Percentiles rank a stretch among this genome's conserved stretches.
Conservation (phyloP, 2,797 vertebrate species). For the Pelodytes ibericus region DNA sequence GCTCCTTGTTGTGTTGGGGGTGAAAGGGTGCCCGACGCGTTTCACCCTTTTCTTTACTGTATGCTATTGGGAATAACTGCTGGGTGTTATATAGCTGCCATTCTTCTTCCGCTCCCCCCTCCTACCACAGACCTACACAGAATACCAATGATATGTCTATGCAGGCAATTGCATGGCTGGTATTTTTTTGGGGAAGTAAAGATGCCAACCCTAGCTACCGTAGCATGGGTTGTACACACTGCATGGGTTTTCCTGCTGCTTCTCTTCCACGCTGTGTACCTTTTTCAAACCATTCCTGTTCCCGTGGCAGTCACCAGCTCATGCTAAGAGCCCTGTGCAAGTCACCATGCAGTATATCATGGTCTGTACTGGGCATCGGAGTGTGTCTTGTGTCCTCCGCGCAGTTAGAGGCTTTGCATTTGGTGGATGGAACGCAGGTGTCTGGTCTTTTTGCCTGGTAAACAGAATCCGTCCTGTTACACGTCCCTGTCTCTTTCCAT, state of each 20-base stretch:
- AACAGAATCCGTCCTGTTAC: slow-evolving; percentile 30
- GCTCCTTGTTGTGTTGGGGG: too few species aligned
- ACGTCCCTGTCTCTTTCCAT: slow-evolving; percentile 48
- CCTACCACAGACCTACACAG: too few species aligned
- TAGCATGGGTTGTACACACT: too few species aligned
- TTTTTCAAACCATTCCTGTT: neutral
- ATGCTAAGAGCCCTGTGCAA: neutral
- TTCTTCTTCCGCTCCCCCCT: too few species aligned
- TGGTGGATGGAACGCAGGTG: slow-evolving; percentile 27
- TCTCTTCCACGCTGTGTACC: neutral
- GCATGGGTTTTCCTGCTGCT: neutral
- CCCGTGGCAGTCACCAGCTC: neutral
- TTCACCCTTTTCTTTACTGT: too few species aligned
- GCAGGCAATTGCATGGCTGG: too few species aligned
- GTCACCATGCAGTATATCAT: neutral
- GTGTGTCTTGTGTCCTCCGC: neutral
- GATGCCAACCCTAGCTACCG: too few species aligned
- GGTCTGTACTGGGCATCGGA: neutral
- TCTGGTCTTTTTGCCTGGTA: slow-evolving; percentile 34
- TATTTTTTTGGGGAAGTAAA: too few species aligned
- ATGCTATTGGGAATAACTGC: too few species aligned
- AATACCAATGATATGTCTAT: too few species aligned
- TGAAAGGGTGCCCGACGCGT: too few species aligned
- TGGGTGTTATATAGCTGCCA: too few species aligned
- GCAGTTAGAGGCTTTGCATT: slow-evolving; percentile 1